A percentile compares a stretch with the other conserved stretches of the same genome.
These are phyloP conservation scores for Trigoniulus corallinus DNA, from an alignment of 1,140 invertebrate species.

Conservation along the genomic window DNA sequence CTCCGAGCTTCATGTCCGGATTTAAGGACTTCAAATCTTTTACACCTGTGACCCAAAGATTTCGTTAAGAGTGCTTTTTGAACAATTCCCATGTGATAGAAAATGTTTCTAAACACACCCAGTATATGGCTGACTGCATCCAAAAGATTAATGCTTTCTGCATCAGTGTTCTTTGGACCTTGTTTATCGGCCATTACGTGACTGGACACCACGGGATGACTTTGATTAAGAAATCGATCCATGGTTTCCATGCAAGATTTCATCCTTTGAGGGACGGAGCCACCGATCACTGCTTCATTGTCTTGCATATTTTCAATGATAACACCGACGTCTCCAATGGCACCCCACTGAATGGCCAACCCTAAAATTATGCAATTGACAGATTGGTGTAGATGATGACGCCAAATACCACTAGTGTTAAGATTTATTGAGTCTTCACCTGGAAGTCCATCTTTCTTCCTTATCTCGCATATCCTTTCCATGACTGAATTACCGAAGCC, in stretches of 20 bases:
- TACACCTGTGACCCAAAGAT: too few species aligned
- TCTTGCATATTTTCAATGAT: conserved; percentile 70
- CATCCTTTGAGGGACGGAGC: conserved; percentile 84
- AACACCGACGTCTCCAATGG: conserved; percentile 89
- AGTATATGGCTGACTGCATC: conserved; percentile 26
- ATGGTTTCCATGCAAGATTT: conserved; percentile 67
- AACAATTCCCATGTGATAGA: too few species aligned
- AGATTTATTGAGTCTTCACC: too few species aligned
- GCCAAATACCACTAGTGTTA: too few species aligned
- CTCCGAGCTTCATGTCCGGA: conserved; percentile 54
- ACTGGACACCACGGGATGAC: conserved; percentile 65
- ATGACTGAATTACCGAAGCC: conserved; percentile 89
- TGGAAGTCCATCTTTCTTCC: conserved; percentile 55
- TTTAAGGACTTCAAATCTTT: conserved; percentile 65
- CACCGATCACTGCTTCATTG: conserved; percentile 80
- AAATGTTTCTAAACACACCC: too few species aligned
- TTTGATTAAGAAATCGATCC: conserved; percentile 72
- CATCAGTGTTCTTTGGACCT: conserved; percentile 13
- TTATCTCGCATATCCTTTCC: conserved; percentile 79
- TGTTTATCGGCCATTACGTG: conserved; percentile 58
- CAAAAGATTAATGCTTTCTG: conserved; percentile 17
- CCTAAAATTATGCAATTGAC: conserved; percentile 19
- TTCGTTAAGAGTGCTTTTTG: too few species aligned
- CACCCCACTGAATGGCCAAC: conserved; percentile 92
- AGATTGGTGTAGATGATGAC: too few species aligned